phyloP scores from a whole-genome alignment of 2,888 invertebrate genomes.

The Beris chalybata region DNA sequence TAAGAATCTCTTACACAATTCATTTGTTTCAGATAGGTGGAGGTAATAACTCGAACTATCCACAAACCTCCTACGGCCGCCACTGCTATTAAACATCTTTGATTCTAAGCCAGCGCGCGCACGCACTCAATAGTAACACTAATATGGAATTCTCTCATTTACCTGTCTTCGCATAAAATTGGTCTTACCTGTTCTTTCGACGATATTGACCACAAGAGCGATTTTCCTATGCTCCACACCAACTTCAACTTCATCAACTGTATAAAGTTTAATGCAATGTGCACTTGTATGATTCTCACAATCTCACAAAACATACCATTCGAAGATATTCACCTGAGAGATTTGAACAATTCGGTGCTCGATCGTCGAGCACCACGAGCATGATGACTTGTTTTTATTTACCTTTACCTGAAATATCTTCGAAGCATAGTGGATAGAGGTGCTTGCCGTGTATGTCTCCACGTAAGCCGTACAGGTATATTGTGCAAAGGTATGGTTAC shows the following conservation, averaged over 20 bases:
- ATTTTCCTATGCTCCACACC: slow-evolving; percentile 22
- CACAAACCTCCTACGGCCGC: not conserved
- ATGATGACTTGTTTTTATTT: slow-evolving; percentile 32
- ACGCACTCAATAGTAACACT: slow-evolving; percentile 31
- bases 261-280: not conserved
- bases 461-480: not conserved
- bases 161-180: slow-evolving; percentile 36
- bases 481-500: not conserved
- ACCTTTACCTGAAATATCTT: slow-evolving; percentile 21
- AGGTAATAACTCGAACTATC: too few relatives aligned
- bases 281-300: slow-evolving; percentile 26
- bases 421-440: too few relatives aligned
- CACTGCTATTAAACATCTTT: slow-evolving; percentile 17
- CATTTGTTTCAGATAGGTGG: too few relatives aligned
- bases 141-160: slow-evolving; percentile 35
- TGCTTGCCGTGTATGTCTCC: not conserved
- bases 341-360: not conserved
- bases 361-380: slow-evolving; percentile 11
- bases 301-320: slow-evolving; percentile 22
- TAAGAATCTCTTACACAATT: too few relatives aligned
- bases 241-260: not conserved
- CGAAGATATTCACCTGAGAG: too few relatives aligned
- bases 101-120: slow-evolving; percentile 30
- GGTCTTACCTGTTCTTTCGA: slow-evolving; percentile 29
- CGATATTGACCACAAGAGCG: slow-evolving; percentile 25